Base-by-base conservation (phyloP, 2,113 vertebrate species). In the Pelobates fuscus region DNA sequence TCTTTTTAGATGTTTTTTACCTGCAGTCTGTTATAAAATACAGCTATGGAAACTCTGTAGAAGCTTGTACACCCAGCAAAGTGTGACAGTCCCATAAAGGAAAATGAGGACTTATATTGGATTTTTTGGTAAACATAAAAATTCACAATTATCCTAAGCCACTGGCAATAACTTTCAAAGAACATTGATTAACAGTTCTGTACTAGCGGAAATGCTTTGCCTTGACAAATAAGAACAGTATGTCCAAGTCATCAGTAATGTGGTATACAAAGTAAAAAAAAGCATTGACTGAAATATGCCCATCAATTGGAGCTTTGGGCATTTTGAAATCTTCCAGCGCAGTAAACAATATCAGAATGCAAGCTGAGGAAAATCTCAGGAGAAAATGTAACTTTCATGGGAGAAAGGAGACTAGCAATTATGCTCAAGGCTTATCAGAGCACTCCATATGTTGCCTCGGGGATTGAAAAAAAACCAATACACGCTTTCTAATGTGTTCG, bases 371-470 rank as follows among this genome's bases (percentile, higher is more conserved):
- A 68, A 77, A 68, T 64, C 55, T 68, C 37, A 52, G 57, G 43
- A 68, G 65, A 21, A 68, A 68, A 77, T 77, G 37, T 25, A 77
- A 68, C 73, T 78, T 80, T 80, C 29, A 37, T 37, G 43, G 32
- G 67, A 8, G 66, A 71, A 8, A 18, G 30, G 44, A 57, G 55
- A 1, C 6, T 0, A 7, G 52, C 59, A 75, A 23, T 67, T 54
- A 60, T 44, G 17, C 75, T 77, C 58, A 76, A 62, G 25, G 21
- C 6, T 84, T 83, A 80, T 80, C 52, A 79, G 2, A 57, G 44
- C 58, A 25, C 71, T 80, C 54, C 20, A 0, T 23, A 15, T 18
- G 2, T 49, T 71, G 52, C 62, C 73, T 11, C 0, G 44, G n/a
- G 8, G 7, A 57, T 74, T 79, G 62, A 78, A 77, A 81, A 58